Conservation (phyloP, 2,113 vertebrate genomes). For the Melanostigma gelatinosum region DNA sequence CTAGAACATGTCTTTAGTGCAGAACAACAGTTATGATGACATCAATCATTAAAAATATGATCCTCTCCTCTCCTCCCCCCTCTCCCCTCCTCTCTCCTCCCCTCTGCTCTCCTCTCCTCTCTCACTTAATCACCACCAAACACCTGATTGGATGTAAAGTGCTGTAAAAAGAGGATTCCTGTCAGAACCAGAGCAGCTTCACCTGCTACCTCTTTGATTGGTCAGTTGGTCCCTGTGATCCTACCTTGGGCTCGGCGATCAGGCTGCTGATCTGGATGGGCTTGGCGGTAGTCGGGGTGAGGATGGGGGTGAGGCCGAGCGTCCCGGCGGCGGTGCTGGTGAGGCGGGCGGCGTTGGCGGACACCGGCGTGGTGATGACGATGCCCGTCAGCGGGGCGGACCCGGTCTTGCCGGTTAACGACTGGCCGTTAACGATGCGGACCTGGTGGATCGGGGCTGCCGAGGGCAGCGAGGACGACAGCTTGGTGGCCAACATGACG, state of each 20-base stretch:
- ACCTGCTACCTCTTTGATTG: no score
- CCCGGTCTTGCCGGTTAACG: constrained; percentile 82
- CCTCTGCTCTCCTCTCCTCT: no score
- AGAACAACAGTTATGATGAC: no score
- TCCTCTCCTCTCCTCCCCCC: no score
- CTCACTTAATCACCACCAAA: no score
- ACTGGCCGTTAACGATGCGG: constrained; percentile 96
- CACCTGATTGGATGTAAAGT: no score
- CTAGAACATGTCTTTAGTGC: no score
- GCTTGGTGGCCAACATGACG: constrained; percentile 94
- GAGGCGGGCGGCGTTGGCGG: constrained; percentile 80
- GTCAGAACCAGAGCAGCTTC: no score
- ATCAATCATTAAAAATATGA: no score
- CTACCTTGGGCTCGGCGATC: constrained; percentile 91
- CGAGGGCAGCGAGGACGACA: constrained; percentile 89
- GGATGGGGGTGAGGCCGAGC: constrained; percentile 9
- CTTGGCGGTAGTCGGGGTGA: constrained; percentile 77
- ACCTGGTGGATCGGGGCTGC: constrained; percentile 96
- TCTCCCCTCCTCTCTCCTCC: no score
- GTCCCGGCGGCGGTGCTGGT: constrained; percentile 83
- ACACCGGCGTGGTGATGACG: constrained; percentile 88
- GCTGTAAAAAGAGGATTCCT: no score
- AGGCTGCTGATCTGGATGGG: constrained; percentile 97
- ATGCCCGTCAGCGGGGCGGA: constrained; percentile 89
- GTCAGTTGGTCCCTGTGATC: no score